Evolutionary conservation across 2,888 invertebrate species (phyloP), one percentile per base, ranked within the genome.

Genomic region (Acleris laterana): DNA sequence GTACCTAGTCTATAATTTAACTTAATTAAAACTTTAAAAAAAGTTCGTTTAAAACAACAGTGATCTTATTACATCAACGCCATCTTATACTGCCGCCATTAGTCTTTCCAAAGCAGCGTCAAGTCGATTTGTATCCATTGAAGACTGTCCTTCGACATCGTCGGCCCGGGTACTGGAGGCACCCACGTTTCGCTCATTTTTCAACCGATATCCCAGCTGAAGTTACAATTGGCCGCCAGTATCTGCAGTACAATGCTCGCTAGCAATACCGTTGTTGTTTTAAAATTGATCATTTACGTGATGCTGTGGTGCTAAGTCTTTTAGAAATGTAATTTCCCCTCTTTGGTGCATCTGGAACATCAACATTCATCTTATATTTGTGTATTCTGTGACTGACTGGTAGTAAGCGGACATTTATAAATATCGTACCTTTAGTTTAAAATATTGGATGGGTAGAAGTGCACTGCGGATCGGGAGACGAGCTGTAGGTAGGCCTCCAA

Each of bases 121-220:
- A 56, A 61, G 65, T 56, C 65, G 60, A 66, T 66, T 66, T 62
- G 48, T 66, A 66, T 57, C 66, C 66, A 66, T 66, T 62, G 62
- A 55, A 46, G 42, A n/a, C 57, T 62, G 62, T 52, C 66, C 66
- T 62, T 57, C 50, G 52, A 22, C 22, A 16, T 46, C 61, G 22
- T 48, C 32, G 32, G 42, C 38, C 9, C 46, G 56, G 38, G 63
- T 20, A 50, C 52, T 17, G 25, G 13, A 13, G 42, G 38, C 58
- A 51, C 19, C 44, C 66, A 66, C 66, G 66, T 66, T 11, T 56
- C 52, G 17, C 66, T 38, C 62, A 66, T 66, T 66, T 66, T 62
- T 66, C 66, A 57, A 46, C 17, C 56, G 28, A 60, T 49, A 50
- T 50, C 25, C 19, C 55, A 38, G 46, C 51, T 52, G 50, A 19